These are phyloP conservation scores for Campylorhamphus procurvoides DNA, from an alignment of 2,113 vertebrate species.

Conservation along the genomic window DNA sequence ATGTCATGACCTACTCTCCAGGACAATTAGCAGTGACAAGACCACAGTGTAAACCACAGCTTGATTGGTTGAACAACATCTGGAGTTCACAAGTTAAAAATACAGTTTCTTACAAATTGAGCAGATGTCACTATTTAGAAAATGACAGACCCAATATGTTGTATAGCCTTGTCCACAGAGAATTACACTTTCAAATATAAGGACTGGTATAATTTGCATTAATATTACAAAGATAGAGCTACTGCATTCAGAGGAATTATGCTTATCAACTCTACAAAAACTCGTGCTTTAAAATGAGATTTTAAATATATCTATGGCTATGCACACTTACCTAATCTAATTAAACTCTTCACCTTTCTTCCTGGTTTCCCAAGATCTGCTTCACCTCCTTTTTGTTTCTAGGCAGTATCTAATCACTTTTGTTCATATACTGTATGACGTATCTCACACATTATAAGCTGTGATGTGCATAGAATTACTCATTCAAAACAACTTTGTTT, in stretches of 20 bases:
- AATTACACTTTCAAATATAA: neutral
- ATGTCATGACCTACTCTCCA: neutral
- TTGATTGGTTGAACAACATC: neutral
- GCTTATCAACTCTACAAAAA: neutral
- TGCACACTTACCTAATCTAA: neutral
- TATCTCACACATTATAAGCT: accelerated
- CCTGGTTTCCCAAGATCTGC: neutral
- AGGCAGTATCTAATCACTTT: neutral
- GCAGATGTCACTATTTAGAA: neutral
- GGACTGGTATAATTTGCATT: neutral
- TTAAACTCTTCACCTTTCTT: neutral
- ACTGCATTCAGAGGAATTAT: neutral
- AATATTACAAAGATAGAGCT: neutral
- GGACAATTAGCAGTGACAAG: neutral
- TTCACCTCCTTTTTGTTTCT: neutral
- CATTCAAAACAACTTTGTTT: neutral
- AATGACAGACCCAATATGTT: neutral
- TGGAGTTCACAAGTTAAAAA: neutral
- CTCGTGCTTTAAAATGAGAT: neutral
- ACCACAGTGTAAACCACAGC: neutral
- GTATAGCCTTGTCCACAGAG: neutral
- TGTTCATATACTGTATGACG: neutral
- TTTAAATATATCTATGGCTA: neutral
- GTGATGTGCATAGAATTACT: neutral
- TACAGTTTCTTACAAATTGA: neutral